Evolutionary conservation across 1,140 invertebrate genomes (phyloP).

Genomic region (Platyscapa corneri): DNA sequence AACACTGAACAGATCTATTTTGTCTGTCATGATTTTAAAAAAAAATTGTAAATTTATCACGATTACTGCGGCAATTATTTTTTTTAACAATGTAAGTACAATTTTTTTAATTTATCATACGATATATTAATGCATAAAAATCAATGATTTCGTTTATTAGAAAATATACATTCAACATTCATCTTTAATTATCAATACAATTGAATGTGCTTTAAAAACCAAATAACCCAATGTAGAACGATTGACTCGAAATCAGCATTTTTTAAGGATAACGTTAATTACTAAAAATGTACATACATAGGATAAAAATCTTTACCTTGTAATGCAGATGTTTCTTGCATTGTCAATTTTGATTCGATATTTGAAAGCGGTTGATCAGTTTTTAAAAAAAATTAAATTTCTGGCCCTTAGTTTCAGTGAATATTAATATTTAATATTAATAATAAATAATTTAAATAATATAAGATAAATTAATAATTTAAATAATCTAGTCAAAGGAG

Average conservation of each 20-base stretch:
- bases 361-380: slow-evolving; percentile 13
- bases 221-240: slow-evolving; percentile 53
- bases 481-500: slow-evolving; percentile 64
- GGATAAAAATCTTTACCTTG: slow-evolving; percentile 35
- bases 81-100: not conserved
- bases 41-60: slow-evolving; percentile 21
- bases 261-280: slow-evolving; percentile 57
- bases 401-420: slow-evolving; percentile 20
- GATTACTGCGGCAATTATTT: not conserved
- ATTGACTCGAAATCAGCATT: slow-evolving; percentile 56
- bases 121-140: not conserved
- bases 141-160: not conserved
- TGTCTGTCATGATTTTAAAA: not conserved
- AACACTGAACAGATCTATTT: not conserved
- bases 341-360: slow-evolving; percentile 10
- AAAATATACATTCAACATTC: not conserved
- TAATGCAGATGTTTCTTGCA: slow-evolving; percentile 39
- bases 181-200: not conserved
- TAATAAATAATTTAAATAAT: slow-evolving; percentile 50
- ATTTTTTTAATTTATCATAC: not conserved
- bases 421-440: slow-evolving; percentile 19
- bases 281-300: slow-evolving; percentile 51
- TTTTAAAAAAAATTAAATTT: slow-evolving; percentile 11
- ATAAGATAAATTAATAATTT: slow-evolving; percentile 32
- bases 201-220: slow-evolving; percentile 23